These are phyloP conservation scores for Meghimatium bilineatum DNA, from an alignment of 2,888 invertebrate species.

Conservation along the genomic window DNA sequence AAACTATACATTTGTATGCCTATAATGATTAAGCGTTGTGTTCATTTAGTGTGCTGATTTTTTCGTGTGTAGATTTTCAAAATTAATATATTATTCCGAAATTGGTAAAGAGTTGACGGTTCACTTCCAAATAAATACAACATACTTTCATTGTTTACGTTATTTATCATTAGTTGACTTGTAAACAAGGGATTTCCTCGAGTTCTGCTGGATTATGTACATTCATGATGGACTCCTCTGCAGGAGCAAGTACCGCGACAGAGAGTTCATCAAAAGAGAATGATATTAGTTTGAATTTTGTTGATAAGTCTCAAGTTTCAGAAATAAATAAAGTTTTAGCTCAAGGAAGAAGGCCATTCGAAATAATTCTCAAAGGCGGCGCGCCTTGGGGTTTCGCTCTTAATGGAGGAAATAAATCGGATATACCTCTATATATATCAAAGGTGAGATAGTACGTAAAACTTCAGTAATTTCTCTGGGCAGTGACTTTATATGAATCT, in stretches of 20 bases:
- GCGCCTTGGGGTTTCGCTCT: conserved; percentile 70
- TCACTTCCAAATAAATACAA: neutral
- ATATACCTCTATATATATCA: conserved; percentile 61
- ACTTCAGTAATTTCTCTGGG: too few relatives aligned
- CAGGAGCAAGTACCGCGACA: neutral
- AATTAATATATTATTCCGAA: neutral
- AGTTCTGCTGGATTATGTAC: neutral
- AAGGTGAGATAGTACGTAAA: conserved; percentile 56
- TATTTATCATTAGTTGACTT: neutral
- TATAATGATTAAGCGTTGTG: neutral
- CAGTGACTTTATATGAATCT: too few relatives aligned
- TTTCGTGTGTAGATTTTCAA: neutral
- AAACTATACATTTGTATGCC: neutral
- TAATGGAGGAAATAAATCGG: conserved; percentile 59
- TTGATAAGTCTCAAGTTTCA: neutral
- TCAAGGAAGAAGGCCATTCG: conserved; percentile 56
- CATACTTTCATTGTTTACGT: neutral
- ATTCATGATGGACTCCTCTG: neutral
- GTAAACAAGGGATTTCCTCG: too few relatives aligned
- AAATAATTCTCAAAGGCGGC: conserved; percentile 67
- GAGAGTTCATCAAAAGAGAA: neutral
- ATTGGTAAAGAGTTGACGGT: neutral
- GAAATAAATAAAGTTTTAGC: conserved; percentile 20
- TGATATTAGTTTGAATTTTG: neutral
- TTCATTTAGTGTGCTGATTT: neutral